phyloP scores from a whole-genome alignment of 1,140 invertebrate species.

The Drosophila repletoides region DNA sequence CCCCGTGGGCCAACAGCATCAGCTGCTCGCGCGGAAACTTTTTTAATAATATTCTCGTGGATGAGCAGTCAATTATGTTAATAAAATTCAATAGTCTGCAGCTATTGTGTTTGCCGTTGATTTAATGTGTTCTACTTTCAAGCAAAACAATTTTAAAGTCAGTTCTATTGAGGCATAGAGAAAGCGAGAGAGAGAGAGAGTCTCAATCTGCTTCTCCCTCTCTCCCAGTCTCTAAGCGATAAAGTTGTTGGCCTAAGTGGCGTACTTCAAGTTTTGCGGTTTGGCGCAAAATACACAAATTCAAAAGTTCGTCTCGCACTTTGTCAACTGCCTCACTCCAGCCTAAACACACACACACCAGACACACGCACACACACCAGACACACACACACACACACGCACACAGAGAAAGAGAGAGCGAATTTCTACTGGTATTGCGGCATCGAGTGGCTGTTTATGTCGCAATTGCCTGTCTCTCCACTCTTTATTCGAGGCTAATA shows the following conservation, averaged over 20 bases:
- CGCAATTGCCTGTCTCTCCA: constrained; percentile 64
- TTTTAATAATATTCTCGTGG: constrained; percentile 54
- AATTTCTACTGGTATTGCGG: constrained; percentile 8
- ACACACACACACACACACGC: neutral
- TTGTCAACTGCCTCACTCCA: constrained; percentile 58
- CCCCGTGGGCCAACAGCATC: constrained; percentile 19
- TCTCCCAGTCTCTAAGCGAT: constrained; percentile 45
- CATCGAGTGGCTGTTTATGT: constrained; percentile 63
- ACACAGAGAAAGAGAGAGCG: neutral
- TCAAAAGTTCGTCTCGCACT: constrained; percentile 63
- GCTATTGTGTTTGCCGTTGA: constrained; percentile 38
- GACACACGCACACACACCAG: constrained; percentile 1
- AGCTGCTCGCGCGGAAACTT: constrained; percentile 60
- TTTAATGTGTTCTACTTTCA: constrained; percentile 41
- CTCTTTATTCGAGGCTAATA: constrained; percentile 55
- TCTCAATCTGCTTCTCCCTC: neutral
- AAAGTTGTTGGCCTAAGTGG: constrained; percentile 71
- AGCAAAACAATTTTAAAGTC: constrained; percentile 11
- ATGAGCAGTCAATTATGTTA: constrained; percentile 73
- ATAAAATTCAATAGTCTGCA: constrained; percentile 71
- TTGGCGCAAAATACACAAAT: constrained; percentile 61
- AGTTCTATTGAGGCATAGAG: constrained; percentile 3
- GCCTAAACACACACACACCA: neutral
- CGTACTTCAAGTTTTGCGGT: constrained; percentile 49
- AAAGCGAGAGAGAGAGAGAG: too few species aligned